phyloP scores from a whole-genome alignment of 2,113 vertebrate genomes.

The Aspiorhynchus laticeps region DNA sequence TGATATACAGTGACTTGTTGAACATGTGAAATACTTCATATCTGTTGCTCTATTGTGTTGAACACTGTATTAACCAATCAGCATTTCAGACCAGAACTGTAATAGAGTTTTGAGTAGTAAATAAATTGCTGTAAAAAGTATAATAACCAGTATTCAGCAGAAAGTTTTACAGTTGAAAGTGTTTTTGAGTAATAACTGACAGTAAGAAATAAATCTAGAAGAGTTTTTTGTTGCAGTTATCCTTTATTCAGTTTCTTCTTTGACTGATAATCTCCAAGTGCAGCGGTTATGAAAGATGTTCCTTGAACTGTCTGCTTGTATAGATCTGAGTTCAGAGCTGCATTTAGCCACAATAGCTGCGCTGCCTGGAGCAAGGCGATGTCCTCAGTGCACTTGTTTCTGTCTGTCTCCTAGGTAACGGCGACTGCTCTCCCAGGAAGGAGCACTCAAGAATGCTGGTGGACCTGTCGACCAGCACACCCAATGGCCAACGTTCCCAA shows the following conservation, averaged over 20 bases:
- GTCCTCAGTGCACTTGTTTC: conserved; percentile 60
- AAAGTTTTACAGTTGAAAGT: neutral
- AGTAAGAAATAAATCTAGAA: neutral
- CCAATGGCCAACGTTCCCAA: conserved; percentile 88
- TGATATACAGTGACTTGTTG: neutral
- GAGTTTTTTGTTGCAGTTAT: neutral
- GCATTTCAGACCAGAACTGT: neutral
- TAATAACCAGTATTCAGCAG: neutral
- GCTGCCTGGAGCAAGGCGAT: conserved; percentile 39
- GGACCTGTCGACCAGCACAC: conserved; percentile 89
- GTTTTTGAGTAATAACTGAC: neutral
- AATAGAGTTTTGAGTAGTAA: neutral
- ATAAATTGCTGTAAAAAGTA: neutral
- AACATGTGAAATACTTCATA: neutral
- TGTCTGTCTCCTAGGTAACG: conserved; percentile 88
- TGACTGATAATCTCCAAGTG: neutral
- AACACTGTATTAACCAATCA: neutral
- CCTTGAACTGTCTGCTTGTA: conserved; percentile 26
- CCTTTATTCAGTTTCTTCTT: neutral
- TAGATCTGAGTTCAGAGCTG: conserved; percentile 15
- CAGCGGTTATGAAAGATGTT: neutral
- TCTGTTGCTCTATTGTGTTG: neutral
- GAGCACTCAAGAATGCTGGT: conserved; percentile 89
- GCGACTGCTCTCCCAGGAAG: conserved; percentile 91
- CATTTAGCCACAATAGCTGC: conserved; percentile 14